Conservation (phyloP, 2,113 vertebrate genomes). For the Poeciliopsis turrubarensis region DNA sequence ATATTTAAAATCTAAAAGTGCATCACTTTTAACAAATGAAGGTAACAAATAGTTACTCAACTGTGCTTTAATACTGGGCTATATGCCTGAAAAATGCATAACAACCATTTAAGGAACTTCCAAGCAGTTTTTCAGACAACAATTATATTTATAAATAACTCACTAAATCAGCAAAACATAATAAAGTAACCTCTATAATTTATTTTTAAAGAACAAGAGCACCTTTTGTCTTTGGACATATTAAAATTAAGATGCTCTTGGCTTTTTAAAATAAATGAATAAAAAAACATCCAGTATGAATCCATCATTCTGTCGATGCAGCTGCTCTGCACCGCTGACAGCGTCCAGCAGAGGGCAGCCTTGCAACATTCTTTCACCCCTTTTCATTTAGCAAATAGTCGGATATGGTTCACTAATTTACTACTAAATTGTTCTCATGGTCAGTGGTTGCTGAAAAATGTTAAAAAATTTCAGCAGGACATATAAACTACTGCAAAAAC, state of each 20-base stretch:
- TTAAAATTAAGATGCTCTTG: neutral
- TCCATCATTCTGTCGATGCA: neutral
- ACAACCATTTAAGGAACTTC: no score
- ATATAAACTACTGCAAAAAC: neutral
- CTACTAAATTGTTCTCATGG: neutral
- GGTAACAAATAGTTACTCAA: no score
- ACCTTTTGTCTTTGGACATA: neutral
- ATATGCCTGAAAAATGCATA: no score
- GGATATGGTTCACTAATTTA: neutral
- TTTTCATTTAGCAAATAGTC: neutral
- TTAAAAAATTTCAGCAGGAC: slow-evolving; percentile 16
- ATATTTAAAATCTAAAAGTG: no score
- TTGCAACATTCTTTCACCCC: neutral
- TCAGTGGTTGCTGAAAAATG: neutral
- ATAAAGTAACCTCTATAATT: neutral
- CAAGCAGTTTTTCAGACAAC: no score
- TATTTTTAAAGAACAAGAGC: neutral
- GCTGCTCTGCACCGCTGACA: slow-evolving; percentile 12
- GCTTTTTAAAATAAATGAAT: neutral
- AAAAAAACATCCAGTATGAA: neutral
- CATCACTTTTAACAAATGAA: no score
- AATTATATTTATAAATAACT: neutral
- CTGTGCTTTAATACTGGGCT: no score
- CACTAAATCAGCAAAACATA: neutral
- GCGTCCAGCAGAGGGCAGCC: slow-evolving; percentile 57